Conservation (phyloP, 2,888 invertebrate genomes). For the Euproctis similis region DNA sequence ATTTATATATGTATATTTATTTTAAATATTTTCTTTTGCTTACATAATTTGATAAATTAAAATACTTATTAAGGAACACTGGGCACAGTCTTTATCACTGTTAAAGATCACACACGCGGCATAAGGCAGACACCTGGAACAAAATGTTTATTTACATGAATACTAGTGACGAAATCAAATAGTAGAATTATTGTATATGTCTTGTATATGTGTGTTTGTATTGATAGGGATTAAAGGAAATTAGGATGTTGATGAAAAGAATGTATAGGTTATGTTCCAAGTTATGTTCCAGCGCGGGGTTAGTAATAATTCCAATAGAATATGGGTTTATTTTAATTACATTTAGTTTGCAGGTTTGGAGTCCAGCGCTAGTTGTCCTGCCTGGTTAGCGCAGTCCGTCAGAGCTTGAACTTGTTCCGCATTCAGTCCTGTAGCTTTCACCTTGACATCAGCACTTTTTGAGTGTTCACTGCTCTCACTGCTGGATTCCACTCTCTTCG, state of each 20-base stretch:
- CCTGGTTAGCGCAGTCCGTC: conserved; percentile 66
- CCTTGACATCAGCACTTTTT: conserved; percentile 66
- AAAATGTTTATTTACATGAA: conserved; percentile 38
- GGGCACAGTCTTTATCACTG: conserved; percentile 74
- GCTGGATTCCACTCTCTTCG: conserved; percentile 64
- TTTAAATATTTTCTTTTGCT: conserved; percentile 46
- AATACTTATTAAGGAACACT: conserved; percentile 68
- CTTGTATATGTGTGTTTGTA: conserved; percentile 6
- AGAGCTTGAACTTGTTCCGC: conserved; percentile 65
- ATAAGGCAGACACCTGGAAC: conserved; percentile 61
- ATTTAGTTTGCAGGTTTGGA: conserved; percentile 63
- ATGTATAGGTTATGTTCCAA: conserved; percentile 13
- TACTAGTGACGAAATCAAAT: neutral
- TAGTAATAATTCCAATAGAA: conserved; percentile 18
- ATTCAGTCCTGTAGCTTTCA: conserved; percentile 65
- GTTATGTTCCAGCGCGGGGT: conserved; percentile 17
- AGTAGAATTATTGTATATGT: conserved; percentile 1
- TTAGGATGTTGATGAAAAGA: neutral
- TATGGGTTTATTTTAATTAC: conserved; percentile 41
- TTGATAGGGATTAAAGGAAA: conserved; percentile 11
- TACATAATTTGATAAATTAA: conserved; percentile 46
- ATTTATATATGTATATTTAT: conserved; percentile 57
- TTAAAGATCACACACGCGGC: conserved; percentile 55
- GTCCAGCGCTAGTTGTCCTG: conserved; percentile 68
- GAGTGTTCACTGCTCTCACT: conserved; percentile 69